Base-by-base conservation (phyloP, 2,797 vertebrate genomes). In the Amphiprion clarkii region DNA sequence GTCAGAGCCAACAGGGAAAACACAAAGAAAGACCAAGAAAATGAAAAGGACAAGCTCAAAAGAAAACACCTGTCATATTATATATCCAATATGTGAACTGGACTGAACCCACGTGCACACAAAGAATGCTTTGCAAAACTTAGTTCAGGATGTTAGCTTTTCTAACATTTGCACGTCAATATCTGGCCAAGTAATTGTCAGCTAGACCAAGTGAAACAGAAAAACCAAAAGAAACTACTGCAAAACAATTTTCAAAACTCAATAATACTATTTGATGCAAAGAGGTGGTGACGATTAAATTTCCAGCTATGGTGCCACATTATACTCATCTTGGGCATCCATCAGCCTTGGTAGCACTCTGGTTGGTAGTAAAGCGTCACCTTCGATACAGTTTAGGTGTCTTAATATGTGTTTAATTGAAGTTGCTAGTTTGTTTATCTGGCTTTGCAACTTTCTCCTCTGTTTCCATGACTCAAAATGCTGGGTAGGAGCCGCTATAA, bases 1-100 rank as follows among this genome's bases (percentile, higher is more conserved):
- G 85, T 88, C 83, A 85, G 66, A 83, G 58, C 59, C 48, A 16
- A 76, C 68, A 75, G 67, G 63, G 76, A 73, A 86, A 84, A 79
- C 69, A 82, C 48, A 74, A 39, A 74, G 29, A 33, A 69, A 76
- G 73, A 82, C 59, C 54, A 25, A 60, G 44, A 69, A 56, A 77
- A 66, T 11, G 27, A 76, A 79, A 79, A 62, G 61, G 62, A 82
- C 5, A 36, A 71, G 63, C 21, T 69, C 33, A 67, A 55, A 71
- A 51, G 69, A 62, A 57, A 81, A 83, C 52, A 78, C 39, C 53
- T 79, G 71, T 86, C 71, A 82, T 69, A 71, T 83, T 70, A 57
- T 42, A 83, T n/a, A 54, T 71, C 33, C 29, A 59, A 75, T 46
- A 55, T 44, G 66, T 72, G 56, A 42, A 46, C 58, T 57, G 25